A percentile compares a stretch with the other conserved stretches of the same genome.
Conservation (phyloP, 2,797 vertebrate genomes). For the Chelon auratus region DNA sequence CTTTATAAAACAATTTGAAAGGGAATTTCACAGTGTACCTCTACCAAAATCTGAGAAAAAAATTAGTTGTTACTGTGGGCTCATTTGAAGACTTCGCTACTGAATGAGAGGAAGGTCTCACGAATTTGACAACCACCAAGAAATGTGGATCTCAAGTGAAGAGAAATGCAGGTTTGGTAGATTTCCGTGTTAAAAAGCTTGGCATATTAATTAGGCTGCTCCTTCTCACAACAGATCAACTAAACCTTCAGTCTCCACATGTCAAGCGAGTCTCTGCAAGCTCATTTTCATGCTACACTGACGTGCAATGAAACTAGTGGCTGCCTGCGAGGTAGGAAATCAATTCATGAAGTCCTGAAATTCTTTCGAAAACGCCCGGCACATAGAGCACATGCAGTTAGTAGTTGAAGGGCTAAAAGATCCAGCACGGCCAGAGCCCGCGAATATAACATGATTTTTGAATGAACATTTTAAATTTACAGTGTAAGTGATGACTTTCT, state of each 20-base stretch:
- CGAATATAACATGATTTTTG: constrained; percentile 17
- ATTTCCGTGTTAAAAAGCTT: constrained; percentile 25
- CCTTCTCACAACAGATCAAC: background rate
- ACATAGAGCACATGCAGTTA: constrained; percentile 4
- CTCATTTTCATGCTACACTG: constrained; percentile 31
- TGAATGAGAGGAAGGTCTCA: constrained; percentile 20
- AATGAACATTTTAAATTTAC: constrained; percentile 4
- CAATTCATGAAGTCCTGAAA: constrained; percentile 24
- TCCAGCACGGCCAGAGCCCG: background rate
- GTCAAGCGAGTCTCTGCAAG: constrained; percentile 21
- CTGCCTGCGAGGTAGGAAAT: constrained; percentile 20
- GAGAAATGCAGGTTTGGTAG: constrained; percentile 12
- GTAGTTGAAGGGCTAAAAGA: constrained; percentile 14
- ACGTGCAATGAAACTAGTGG: constrained; percentile 31
- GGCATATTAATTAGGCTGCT: constrained; percentile 37
- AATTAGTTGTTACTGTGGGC: background rate
- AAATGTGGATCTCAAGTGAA: constrained; percentile 18
- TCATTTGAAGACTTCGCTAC: constrained; percentile 17
- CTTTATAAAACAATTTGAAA: background rate
- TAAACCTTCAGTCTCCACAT: constrained; percentile 15
- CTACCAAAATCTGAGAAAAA: constrained; percentile 5
- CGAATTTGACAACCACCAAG: constrained; percentile 20
- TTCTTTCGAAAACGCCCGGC: constrained; percentile 18
- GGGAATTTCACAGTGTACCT: constrained; percentile 6
- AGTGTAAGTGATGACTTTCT: constrained; percentile 1